A percentile compares a stretch with the other conserved stretches of the same genome.
phyloP scores from a whole-genome alignment of 2,113 vertebrate species.

The Mustela nigripes region DNA sequence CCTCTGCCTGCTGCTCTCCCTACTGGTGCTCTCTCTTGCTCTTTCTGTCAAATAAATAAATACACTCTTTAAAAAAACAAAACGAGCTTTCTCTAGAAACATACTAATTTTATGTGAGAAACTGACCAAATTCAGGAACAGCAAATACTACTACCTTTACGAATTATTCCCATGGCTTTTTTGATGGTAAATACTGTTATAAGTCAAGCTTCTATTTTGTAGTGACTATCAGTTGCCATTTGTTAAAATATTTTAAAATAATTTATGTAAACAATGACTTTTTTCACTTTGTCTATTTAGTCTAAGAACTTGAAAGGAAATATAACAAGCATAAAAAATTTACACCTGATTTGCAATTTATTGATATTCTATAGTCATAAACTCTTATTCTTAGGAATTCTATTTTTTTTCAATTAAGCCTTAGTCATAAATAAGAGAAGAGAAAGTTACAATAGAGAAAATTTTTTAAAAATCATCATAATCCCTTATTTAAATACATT shows the following conservation, averaged over 20 bases:
- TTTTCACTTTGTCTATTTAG: neutral
- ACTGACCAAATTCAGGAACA: neutral
- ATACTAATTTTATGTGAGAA: neutral
- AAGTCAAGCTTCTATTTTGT: neutral
- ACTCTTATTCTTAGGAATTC: neutral
- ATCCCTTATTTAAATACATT: neutral
- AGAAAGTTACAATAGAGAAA: neutral
- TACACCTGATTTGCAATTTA: neutral
- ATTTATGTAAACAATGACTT: neutral
- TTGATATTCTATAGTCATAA: neutral
- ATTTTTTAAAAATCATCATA: neutral
- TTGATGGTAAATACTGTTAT: neutral
- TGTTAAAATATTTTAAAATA: conserved; percentile 43
- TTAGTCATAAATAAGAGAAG: neutral
- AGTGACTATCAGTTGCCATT: neutral
- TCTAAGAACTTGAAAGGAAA: neutral
- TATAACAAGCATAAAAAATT: neutral
- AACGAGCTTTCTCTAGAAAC: neutral
- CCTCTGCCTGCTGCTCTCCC: too few relatives aligned
- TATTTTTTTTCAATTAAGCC: neutral
- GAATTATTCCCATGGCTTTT: neutral
- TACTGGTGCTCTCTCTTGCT: too few relatives aligned
- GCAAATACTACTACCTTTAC: neutral
- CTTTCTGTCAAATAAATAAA: too few relatives aligned
- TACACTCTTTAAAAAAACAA: neutral